phyloP scores from a whole-genome alignment of 2,888 invertebrate species.

The Drosophila gaucha region DNA sequence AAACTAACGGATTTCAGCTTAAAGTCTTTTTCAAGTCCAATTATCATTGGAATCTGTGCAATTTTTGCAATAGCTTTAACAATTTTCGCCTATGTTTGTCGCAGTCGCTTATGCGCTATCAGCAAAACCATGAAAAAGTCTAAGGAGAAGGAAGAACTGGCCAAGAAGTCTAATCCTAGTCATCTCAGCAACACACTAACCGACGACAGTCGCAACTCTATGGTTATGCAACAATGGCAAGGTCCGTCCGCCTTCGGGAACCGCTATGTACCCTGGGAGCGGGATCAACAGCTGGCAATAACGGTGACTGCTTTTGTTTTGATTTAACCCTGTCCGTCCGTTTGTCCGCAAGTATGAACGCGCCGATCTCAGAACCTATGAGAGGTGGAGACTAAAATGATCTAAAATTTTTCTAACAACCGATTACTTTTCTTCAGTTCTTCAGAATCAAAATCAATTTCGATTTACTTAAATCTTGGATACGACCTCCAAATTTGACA shows the following conservation, averaged over 20 bases:
- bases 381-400: no score
- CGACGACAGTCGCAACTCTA: slow-evolving; percentile 84
- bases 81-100: slow-evolving; percentile 88
- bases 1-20: slow-evolving; percentile 78
- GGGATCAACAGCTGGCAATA: slow-evolving; percentile 85
- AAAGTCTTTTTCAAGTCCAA: slow-evolving; percentile 88
- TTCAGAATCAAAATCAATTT: no score
- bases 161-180: slow-evolving; percentile 85
- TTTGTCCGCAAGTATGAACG: no score
- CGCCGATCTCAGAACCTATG: no score
- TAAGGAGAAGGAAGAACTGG: slow-evolving; percentile 90
- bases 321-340: no score
- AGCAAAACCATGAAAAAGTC: slow-evolving; percentile 86
- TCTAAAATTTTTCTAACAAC: no score
- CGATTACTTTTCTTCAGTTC: no score
- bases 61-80: slow-evolving; percentile 89
- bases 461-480: no score
- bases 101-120: slow-evolving; percentile 89
- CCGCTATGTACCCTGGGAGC: slow-evolving; percentile 93
- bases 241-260: slow-evolving; percentile 92
- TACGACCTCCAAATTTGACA: no score
- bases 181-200: slow-evolving; percentile 81
- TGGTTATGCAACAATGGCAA: slow-evolving; percentile 92
- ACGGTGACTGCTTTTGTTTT: slow-evolving; percentile 50
- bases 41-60: slow-evolving; percentile 88